Percentiles rank a stretch among this genome's conserved stretches.
Evolutionary conservation across 2,888 invertebrate species (phyloP).

Genomic region (Biston betularia): DNA sequence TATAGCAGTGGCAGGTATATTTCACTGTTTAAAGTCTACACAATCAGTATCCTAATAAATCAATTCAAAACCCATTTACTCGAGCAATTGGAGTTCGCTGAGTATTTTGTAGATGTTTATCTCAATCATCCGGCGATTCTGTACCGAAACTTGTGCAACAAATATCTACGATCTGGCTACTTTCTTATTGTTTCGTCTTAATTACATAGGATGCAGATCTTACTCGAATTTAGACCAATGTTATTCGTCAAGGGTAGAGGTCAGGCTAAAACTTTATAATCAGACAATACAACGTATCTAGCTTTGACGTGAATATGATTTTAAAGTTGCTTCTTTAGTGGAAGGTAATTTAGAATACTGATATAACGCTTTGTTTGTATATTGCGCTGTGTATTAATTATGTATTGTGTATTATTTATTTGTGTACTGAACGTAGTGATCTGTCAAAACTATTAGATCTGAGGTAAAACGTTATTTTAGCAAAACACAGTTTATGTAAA

Average conservation of each 20-base stretch:
- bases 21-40: background rate
- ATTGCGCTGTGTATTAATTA: no score
- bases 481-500: no score
- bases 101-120: conserved; percentile 63
- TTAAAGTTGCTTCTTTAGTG: background rate
- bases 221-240: conserved; percentile 66
- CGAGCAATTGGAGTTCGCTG: conserved; percentile 59
- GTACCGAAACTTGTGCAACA: conserved; percentile 68
- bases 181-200: conserved; percentile 83
- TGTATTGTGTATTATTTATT: no score
- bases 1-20: no score
- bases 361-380: no score
- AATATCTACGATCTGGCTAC: conserved; percentile 63
- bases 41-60: conserved; percentile 58
- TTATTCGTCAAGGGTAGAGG: conserved; percentile 52
- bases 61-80: conserved; percentile 62
- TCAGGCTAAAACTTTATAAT: conserved; percentile 29
- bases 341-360: no score
- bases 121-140: conserved; percentile 81
- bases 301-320: background rate
- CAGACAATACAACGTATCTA: background rate
- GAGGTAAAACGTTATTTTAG: no score
- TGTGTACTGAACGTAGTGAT: background rate
- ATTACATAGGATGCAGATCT: conserved; percentile 63
- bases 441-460: no score